phyloP scores from a whole-genome alignment of 1,140 invertebrate species.

The Dendrolimus kikuchii region DNA sequence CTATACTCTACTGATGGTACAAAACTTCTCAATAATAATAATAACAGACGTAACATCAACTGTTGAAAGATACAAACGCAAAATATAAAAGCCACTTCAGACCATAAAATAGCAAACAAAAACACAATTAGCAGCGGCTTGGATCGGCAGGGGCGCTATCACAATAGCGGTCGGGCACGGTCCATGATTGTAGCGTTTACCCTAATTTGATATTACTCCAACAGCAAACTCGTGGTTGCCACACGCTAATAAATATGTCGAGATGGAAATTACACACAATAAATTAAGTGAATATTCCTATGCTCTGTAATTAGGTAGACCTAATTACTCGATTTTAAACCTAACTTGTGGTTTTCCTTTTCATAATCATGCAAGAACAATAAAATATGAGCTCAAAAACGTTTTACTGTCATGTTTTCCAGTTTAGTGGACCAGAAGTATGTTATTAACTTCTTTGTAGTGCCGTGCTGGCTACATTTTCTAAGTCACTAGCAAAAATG shows the following conservation, averaged over 20 bases:
- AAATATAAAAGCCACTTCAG: constrained; percentile 33
- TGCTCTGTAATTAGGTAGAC: too few species aligned
- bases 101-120: constrained; percentile 54
- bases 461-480: too few species aligned
- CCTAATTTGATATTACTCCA: constrained; percentile 55
- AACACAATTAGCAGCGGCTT: constrained; percentile 44
- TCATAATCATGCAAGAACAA: too few species aligned
- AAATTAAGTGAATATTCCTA: constrained; percentile 14
- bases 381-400: too few species aligned
- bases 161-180: constrained; percentile 35
- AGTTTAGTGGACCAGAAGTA: too few species aligned
- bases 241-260: constrained; percentile 44
- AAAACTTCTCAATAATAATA: too few species aligned
- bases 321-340: too few species aligned
- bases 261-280: constrained; percentile 5
- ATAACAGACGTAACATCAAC: not conserved
- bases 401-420: too few species aligned
- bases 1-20: too few species aligned
- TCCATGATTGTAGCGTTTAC: constrained; percentile 34
- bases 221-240: constrained; percentile 34
- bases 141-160: constrained; percentile 19
- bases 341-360: too few species aligned
- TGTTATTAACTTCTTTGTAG: too few species aligned
- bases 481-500: too few species aligned
- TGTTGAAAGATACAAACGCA: constrained; percentile 2